Evolutionary conservation across 2,797 vertebrate genomes (phyloP).

Genomic region (Sarcophilus harrisii): DNA sequence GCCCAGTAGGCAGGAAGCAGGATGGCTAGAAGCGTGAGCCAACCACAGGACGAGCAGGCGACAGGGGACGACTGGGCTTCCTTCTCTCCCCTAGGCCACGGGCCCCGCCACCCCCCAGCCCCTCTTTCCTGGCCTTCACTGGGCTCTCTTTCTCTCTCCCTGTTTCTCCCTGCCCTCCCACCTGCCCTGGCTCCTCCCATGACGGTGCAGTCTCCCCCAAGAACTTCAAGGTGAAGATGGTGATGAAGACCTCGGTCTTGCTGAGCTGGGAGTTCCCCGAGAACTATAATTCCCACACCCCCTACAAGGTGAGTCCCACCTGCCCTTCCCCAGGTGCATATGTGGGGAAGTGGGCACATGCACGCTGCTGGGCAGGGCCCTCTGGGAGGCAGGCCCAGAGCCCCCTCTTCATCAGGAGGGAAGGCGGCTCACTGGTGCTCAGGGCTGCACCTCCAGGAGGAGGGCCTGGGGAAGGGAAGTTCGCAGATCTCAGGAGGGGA

Average conservation of each 20-base stretch:
- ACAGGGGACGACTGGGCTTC: slow-evolving; percentile 78
- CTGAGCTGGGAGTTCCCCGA: slow-evolving; percentile 97
- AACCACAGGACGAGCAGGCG: slow-evolving; percentile 55
- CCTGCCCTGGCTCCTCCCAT: slow-evolving; percentile 66
- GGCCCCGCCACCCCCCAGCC: slow-evolving; percentile 63
- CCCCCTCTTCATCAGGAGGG: too few relatives aligned
- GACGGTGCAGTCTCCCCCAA: slow-evolving; percentile 94
- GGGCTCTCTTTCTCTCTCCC: fast-evolving
- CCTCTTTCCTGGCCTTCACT: fast-evolving
- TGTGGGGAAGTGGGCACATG: too few relatives aligned
- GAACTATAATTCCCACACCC: slow-evolving; percentile 88
- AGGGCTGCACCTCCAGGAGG: too few relatives aligned
- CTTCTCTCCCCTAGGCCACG: slow-evolving; percentile 75
- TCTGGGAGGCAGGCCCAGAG: too few relatives aligned
- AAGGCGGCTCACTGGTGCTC: too few relatives aligned
- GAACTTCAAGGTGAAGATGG: slow-evolving; percentile 98
- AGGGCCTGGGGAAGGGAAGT: background rate
- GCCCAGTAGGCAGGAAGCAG: background rate
- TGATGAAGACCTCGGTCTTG: slow-evolving; percentile 95
- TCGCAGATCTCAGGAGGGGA: background rate
- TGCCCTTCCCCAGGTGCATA: too few relatives aligned
- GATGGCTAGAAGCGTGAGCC: background rate
- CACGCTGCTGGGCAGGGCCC: too few relatives aligned
- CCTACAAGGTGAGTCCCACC: slow-evolving; percentile 89
- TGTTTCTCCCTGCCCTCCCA: slow-evolving; percentile 74